A percentile compares a stretch with the other conserved stretches of the same genome.
phyloP scores from a whole-genome alignment of 2,888 invertebrate species.

The Orchesellides sinensis region DNA sequence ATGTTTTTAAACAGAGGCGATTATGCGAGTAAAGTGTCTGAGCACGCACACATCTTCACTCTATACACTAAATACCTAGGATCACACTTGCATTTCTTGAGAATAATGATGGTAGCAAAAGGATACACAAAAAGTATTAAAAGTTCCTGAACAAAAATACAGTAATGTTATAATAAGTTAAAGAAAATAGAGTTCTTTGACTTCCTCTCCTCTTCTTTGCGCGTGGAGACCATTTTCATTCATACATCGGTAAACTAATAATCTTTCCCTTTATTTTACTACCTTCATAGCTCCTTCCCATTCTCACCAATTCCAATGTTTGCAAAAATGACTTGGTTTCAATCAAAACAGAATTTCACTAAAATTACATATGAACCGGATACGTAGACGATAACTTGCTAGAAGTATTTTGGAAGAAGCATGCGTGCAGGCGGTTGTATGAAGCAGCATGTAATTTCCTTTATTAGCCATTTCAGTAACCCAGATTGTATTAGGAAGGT shows the following conservation, averaged over 20 bases:
- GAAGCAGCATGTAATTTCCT: constrained; percentile 11
- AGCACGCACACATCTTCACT: neutral
- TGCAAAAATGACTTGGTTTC: constrained; percentile 48
- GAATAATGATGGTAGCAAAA: constrained; percentile 47
- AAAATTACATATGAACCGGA: constrained; percentile 5
- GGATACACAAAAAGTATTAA: neutral
- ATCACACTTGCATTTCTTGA: constrained; percentile 47
- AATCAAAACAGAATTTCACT: constrained; percentile 40
- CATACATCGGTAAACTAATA: constrained; percentile 34
- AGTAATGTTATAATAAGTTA: constrained; percentile 53
- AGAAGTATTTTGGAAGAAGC: neutral
- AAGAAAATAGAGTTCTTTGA: constrained; percentile 61
- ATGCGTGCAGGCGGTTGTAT: neutral
- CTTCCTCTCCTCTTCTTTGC: constrained; percentile 47
- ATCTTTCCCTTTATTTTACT: constrained; percentile 19
- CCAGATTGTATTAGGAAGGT: too few species aligned
- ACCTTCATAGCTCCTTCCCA: neutral
- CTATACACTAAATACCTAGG: constrained; percentile 6
- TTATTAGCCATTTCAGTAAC: constrained; percentile 30
- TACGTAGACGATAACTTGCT: neutral
- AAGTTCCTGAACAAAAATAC: neutral
- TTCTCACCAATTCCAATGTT: neutral
- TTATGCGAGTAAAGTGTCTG: constrained; percentile 44
- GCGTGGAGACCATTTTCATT: constrained; percentile 48
- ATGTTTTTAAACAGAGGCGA: constrained; percentile 60